These are phyloP conservation scores for Microctenopoma stevenorrisi DNA, from an alignment of 2,797 vertebrate genomes.

Conservation along the genomic window DNA sequence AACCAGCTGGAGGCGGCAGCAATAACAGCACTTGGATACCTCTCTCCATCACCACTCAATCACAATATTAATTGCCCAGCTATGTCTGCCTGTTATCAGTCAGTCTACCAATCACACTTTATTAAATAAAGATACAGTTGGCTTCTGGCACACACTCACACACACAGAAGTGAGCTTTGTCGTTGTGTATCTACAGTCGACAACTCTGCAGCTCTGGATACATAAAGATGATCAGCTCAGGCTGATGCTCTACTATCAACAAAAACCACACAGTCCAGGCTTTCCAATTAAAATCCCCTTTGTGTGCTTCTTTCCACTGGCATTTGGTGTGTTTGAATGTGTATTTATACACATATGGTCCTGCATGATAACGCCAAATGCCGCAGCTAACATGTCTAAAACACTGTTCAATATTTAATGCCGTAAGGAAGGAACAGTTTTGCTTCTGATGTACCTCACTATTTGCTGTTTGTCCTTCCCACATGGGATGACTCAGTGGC, in stretches of 20 bases:
- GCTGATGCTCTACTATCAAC: slow-evolving; percentile 32
- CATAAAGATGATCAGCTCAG: slow-evolving; percentile 38
- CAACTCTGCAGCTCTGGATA: slow-evolving; percentile 48
- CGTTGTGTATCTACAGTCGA: slow-evolving; percentile 51
- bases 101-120: slow-evolving; percentile 70
- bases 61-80: slow-evolving; percentile 79
- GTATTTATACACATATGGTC: slow-evolving; percentile 22
- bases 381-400: slow-evolving; percentile 18
- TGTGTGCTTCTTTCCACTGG: slow-evolving; percentile 2
- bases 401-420: slow-evolving; percentile 20
- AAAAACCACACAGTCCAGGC: slow-evolving; percentile 26
- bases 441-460: slow-evolving; percentile 41
- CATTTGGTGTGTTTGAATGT: slow-evolving; percentile 15
- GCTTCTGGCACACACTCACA: slow-evolving; percentile 60
- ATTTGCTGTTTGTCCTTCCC: slow-evolving; percentile 51
- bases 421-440: slow-evolving; percentile 29
- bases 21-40: slow-evolving; percentile 64
- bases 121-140: slow-evolving; percentile 77
- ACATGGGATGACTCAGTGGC: slow-evolving; percentile 61
- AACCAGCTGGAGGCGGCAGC: slow-evolving; percentile 70
- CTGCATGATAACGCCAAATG: slow-evolving; percentile 30
- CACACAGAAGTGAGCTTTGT: slow-evolving; percentile 42
- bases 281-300: slow-evolving; percentile 36
- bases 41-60: slow-evolving; percentile 67
- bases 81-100: slow-evolving; percentile 75